Conservation (phyloP, 1,140 invertebrate species). For the Notospermus geniculatus region DNA sequence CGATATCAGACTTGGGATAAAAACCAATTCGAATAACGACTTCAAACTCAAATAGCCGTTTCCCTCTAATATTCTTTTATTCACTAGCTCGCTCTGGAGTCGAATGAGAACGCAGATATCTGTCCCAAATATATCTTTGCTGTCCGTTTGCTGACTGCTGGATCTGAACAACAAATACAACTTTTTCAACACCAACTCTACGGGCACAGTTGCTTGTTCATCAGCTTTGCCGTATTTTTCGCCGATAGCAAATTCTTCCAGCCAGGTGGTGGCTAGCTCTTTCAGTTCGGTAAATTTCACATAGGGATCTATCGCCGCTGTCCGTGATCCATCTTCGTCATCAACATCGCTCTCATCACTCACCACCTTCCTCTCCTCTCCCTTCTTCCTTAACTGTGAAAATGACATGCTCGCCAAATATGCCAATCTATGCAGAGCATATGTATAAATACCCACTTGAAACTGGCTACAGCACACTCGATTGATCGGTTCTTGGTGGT, state of each 20-base stretch:
- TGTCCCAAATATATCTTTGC: constrained; percentile 10
- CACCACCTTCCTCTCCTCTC: no score
- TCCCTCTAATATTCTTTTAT: constrained; percentile 10
- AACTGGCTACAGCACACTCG: constrained; percentile 6
- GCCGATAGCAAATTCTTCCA: constrained; percentile 10
- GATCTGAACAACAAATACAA: constrained; percentile 11
- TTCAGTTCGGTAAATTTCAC: constrained; percentile 3
- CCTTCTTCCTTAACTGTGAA: not conserved
- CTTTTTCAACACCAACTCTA: constrained; percentile 6
- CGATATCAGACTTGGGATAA: constrained; percentile 3
- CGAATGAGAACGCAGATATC: constrained; percentile 10
- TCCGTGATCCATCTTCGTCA: not conserved
- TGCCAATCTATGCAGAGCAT: not conserved
- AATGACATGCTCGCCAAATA: not conserved
- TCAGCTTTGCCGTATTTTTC: constrained; percentile 9
- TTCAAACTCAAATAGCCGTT: constrained; percentile 3
- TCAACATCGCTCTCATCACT: constrained; percentile 1
- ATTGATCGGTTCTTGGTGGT: constrained; percentile 9
- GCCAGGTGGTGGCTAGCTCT: not conserved
- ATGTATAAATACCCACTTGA: constrained; percentile 2
- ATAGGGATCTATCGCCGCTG: not conserved
- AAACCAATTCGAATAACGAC: constrained; percentile 4
- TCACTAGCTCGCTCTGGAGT: constrained; percentile 1
- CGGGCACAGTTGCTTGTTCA: constrained; percentile 7
- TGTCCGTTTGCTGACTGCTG: constrained; percentile 11